phyloP scores from a whole-genome alignment of 2,113 vertebrate species.

The Leucopsar rothschildi region DNA sequence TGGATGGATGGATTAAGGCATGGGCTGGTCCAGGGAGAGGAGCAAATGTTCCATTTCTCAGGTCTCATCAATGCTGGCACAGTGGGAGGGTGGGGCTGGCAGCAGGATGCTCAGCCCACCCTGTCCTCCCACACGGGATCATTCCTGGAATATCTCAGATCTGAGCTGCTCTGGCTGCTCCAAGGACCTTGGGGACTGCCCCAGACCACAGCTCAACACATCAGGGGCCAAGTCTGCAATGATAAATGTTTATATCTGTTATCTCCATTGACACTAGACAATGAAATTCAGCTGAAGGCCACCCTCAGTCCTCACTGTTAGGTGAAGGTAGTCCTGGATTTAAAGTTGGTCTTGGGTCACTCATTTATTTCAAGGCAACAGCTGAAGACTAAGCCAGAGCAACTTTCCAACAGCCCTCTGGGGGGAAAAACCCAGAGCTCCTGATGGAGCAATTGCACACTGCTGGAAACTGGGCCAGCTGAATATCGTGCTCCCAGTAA shows the following conservation, averaged over 20 bases:
- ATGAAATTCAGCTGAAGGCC: background rate
- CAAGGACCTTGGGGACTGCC: background rate
- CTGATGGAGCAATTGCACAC: background rate
- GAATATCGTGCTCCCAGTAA: rapidly evolving
- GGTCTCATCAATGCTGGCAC: background rate
- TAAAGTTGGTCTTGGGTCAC: rapidly evolving
- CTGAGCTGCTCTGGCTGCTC: background rate
- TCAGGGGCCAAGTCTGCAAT: background rate
- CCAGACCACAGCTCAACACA: background rate
- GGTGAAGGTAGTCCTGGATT: background rate
- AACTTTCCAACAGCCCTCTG: background rate
- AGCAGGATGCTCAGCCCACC: background rate
- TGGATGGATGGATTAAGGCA: background rate
- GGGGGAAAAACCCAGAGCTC: too few relatives aligned
- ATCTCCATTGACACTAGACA: background rate
- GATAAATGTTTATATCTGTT: background rate
- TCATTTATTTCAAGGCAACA: background rate
- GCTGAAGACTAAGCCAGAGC: background rate
- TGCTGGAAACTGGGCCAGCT: background rate
- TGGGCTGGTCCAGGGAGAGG: background rate
- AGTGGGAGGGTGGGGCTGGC: background rate
- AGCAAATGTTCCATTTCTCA: background rate
- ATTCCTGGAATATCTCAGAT: background rate
- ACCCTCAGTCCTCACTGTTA: background rate
- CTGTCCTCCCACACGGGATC: rapidly evolving